phyloP scores from a whole-genome alignment of 2,797 vertebrate genomes.

The Pipistrellus kuhlii region DNA sequence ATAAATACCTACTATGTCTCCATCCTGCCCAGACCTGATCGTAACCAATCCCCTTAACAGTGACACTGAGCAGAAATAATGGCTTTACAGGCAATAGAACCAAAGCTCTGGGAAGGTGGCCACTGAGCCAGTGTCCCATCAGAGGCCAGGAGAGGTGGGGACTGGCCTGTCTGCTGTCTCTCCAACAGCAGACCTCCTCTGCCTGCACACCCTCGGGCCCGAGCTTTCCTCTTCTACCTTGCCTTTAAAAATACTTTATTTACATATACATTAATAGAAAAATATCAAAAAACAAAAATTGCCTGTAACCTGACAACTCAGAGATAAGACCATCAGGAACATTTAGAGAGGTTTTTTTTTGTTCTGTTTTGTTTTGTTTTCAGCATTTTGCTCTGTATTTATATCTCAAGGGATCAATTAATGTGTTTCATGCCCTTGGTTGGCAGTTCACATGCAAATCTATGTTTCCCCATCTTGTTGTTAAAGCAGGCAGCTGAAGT shows the following conservation, averaged over 20 bases:
- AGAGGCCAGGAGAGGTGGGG: not conserved
- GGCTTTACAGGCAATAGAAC: not conserved
- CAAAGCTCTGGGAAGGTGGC: not conserved
- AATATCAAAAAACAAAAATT: not conserved
- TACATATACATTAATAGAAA: not conserved
- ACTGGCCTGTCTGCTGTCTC: not conserved
- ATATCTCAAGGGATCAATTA: not conserved
- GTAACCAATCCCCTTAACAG: not conserved
- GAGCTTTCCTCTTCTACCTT: not conserved
- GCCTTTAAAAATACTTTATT: not conserved
- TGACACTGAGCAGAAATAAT: not conserved
- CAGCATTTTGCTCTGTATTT: not conserved
- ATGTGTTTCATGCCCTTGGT: not conserved
- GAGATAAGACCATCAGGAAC: not conserved
- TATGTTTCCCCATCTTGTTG: not conserved
- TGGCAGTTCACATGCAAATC: not conserved
- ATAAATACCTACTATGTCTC: fast-evolving
- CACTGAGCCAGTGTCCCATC: not conserved
- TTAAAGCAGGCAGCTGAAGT: not conserved
- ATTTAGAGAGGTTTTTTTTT: not conserved
- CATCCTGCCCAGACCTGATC: not conserved
- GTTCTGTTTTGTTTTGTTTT: not conserved
- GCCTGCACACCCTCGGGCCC: not conserved
- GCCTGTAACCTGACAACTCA: not conserved
- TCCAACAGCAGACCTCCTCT: not conserved